Conservation (phyloP, 2,888 invertebrate genomes). For the Drosophila subsilvestris region DNA sequence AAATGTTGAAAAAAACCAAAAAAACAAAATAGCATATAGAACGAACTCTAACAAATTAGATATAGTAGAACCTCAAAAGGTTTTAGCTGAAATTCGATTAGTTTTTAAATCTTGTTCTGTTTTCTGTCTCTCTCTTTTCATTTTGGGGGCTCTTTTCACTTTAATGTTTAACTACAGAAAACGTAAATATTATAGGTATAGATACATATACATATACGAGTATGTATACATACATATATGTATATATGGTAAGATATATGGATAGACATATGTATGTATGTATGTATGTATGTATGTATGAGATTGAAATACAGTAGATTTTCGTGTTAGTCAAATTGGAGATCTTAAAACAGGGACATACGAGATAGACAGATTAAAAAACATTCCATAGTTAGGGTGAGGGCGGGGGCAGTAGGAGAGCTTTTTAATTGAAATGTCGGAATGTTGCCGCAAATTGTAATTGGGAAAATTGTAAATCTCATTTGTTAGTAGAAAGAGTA, state of each 20-base stretch:
- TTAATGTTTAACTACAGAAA: conserved; percentile 22
- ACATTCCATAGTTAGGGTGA: conserved; percentile 35
- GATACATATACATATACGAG: neutral
- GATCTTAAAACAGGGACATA: conserved; percentile 18
- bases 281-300: no score
- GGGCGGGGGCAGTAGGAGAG: neutral
- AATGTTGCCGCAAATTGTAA: neutral
- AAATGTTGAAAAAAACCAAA: conserved; percentile 44
- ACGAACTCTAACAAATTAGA: conserved; percentile 40
- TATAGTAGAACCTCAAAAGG: conserved; percentile 59
- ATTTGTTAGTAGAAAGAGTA: conserved; percentile 38
- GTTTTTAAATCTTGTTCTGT: conserved; percentile 81
- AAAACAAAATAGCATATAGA: conserved; percentile 29
- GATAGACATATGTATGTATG: neutral
- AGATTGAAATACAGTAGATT: conserved; percentile 15
- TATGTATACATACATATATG: no score
- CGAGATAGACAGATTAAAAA: conserved; percentile 35
- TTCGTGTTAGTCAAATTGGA: conserved; percentile 26
- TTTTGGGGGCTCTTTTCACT: conserved; percentile 13
- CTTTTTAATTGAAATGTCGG: neutral
- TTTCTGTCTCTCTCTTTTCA: conserved; percentile 8
- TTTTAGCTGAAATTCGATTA: conserved; percentile 83
- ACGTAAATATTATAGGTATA: conserved; percentile 4
- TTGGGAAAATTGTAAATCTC: conserved; percentile 3
- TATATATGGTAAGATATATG: neutral